Evolutionary conservation across 2,797 vertebrate species (phyloP), one percentile per base, ranked within the genome.

Genomic region (Perodicticus potto): DNA sequence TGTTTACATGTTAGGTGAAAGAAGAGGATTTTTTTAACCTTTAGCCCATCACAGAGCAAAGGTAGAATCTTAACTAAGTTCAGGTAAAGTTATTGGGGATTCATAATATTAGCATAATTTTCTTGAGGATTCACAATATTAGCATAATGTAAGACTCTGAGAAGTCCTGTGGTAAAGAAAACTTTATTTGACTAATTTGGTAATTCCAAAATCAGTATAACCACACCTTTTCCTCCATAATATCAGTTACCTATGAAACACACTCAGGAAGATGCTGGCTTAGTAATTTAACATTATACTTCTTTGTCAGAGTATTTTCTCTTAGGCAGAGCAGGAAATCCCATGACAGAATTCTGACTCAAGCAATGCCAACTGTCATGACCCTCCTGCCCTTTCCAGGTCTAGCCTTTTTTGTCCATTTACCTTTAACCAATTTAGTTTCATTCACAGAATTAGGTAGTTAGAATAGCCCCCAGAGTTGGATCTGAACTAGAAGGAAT

Each of bases 151-250:
- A 69, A 45, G 63, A 32, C 37, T 57, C 70, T 78, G 80, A 78
- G 40, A 59, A 88, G 55, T 76, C 16, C 23, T 19, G 0, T 7
- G 49, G 70, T 65, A 49, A 81, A 67, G 80, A 78, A 72, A 84
- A n/a, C 40, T 32, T 69, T 61, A 67, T 77, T 73, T 77, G 34
- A 45, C 23, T 13, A 76, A 1, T 86, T 90, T 19, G 37, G 0
- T 85, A 55, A 88, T 90, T 92, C 37, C 74, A 25, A 43, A 83
- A 29, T 91, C 61, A 53, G 43, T 78, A 59, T 84, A 93, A 76
- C 40, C 40, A 49, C 6, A 57, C 7, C 32, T 37, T 27, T 91
- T 59, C 37, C 27, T 92, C 27, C 12, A 2, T 63, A 43, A n/a
- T 74, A 61, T n/a, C 43, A 34, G 19, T 65, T 86, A 83, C 37